Conservation (phyloP, 2,888 invertebrate species). For the Punctoribates punctum region DNA sequence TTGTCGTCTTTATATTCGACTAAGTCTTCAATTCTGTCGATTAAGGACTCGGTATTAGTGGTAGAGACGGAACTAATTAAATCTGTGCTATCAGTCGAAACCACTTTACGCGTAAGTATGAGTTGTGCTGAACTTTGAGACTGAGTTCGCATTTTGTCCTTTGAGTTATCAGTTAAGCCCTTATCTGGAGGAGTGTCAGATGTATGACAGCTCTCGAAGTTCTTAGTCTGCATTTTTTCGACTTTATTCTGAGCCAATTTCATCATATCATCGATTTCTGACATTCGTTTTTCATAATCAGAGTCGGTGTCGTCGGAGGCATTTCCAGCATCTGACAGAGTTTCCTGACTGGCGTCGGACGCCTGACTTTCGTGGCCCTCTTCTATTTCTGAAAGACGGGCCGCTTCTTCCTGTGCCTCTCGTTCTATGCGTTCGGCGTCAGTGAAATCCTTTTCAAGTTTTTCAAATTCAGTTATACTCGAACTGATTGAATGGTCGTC, state of each 20-base stretch:
- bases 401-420: slow-evolving; percentile 79
- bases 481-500: slow-evolving; percentile 88
- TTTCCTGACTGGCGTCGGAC: slow-evolving; percentile 60
- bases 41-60: slow-evolving; percentile 45
- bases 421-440: slow-evolving; percentile 78
- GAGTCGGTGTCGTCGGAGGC: slow-evolving; percentile 42
- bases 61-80: slow-evolving; percentile 45
- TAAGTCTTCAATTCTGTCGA: slow-evolving; percentile 44
- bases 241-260: slow-evolving; percentile 65
- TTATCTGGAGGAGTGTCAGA: slow-evolving; percentile 13
- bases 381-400: slow-evolving; percentile 61
- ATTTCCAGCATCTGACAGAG: slow-evolving; percentile 56
- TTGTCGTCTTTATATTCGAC: slow-evolving; percentile 39
- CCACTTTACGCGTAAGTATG: slow-evolving; percentile 40
- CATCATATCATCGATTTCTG: slow-evolving; percentile 67
- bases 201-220: not conserved
- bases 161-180: slow-evolving; percentile 17
- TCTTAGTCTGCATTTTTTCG: slow-evolving; percentile 58
- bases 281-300: slow-evolving; percentile 64
- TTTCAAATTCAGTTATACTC: slow-evolving; percentile 90
- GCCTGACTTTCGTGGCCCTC: slow-evolving; percentile 55
- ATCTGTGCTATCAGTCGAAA: slow-evolving; percentile 45
- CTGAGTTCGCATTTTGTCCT: slow-evolving; percentile 6
- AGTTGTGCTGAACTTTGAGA: slow-evolving; percentile 41
- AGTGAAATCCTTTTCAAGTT: slow-evolving; percentile 75